These are phyloP conservation scores for Stratiomys singularior DNA, from an alignment of 2,888 invertebrate species.

Conservation along the genomic window DNA sequence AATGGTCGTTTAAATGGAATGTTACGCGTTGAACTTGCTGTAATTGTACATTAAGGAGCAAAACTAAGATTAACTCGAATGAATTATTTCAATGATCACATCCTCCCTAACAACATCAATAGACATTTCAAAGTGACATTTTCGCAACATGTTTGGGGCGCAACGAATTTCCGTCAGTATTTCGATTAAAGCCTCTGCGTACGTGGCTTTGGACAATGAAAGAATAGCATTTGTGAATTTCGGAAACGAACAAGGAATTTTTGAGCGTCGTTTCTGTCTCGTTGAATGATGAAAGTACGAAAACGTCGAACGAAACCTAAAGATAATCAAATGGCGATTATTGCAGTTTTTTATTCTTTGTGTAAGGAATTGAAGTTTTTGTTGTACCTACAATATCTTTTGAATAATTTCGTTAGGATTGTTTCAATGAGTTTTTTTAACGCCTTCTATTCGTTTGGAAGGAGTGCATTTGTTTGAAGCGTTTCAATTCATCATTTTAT, in stretches of 20 bases:
- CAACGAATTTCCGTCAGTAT: constrained; percentile 43
- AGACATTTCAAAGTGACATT: constrained; percentile 56
- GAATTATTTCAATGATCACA: not conserved
- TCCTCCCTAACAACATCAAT: not conserved
- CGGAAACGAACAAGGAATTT: constrained; percentile 52
- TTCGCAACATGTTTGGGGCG: constrained; percentile 65
- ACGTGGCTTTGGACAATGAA: not conserved
- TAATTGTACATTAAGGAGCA: not conserved
- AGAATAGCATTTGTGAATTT: not conserved
- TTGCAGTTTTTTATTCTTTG: constrained; percentile 12
- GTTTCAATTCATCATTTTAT: no score
- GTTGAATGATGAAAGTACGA: constrained; percentile 1
- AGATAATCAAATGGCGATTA: constrained; percentile 18
- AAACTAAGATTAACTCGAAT: no score
- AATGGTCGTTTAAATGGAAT: not conserved
- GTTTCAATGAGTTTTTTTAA: not conserved
- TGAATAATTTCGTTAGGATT: not conserved
- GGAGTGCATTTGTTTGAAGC: no score
- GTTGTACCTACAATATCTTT: constrained; percentile 11
- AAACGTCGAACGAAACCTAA: not conserved
- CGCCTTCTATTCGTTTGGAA: not conserved
- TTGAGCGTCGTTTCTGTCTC: constrained; percentile 52
- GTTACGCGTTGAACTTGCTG: not conserved
- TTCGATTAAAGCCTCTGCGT: not conserved
- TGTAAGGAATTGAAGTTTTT: not conserved